Evolutionary conservation across 2,888 invertebrate species (phyloP), one percentile per base, ranked within the genome.

Genomic region (Nomada lathburiana): DNA sequence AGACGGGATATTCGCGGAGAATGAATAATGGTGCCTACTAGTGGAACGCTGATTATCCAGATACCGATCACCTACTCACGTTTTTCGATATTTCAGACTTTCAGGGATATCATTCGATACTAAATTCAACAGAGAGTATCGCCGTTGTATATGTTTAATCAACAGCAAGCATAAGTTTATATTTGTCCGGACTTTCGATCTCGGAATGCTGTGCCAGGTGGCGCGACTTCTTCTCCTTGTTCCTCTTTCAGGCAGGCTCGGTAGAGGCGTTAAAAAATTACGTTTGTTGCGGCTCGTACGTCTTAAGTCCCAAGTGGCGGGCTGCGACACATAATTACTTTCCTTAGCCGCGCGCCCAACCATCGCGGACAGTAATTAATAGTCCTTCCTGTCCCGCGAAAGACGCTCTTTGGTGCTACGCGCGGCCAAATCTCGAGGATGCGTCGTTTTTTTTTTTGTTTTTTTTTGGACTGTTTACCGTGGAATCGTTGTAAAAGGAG

Each of bases 301-400:
- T 82, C 67, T 78, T 62, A 53, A 74, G 86, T 67, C 62, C 69
- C 79, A 59, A 76, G 79, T 71, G 70, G 53, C 76, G 72, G 70
- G 73, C 77, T 83, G 79, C 70, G 79, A 85, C 86, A 76, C 68
- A 76, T 84, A 86, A 86, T 84, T 82, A 86, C 76, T 86, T 86
- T 86, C 80, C 86, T 76, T 75, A 70, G 77, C 77, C 63, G 82
- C 47, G 70, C 64, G 77, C 69, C 26, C 63, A 63, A 57, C 63
- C 77, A 84, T 69, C 76, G 80, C 62, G 77, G 86, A 84, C 86
- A 79, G 81, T 86, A 76, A 86, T 86, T 86, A 88, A 88, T 86
- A 75, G 76, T 81, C 70, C 72, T 70, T 80, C 74, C 77, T 75
- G 64, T 59, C 60, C 64, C 63, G 81, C 77, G 76, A 71, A 79